These are phyloP conservation scores for Colaptes auratus DNA, from an alignment of 2,113 vertebrate species.

Conservation along the genomic window DNA sequence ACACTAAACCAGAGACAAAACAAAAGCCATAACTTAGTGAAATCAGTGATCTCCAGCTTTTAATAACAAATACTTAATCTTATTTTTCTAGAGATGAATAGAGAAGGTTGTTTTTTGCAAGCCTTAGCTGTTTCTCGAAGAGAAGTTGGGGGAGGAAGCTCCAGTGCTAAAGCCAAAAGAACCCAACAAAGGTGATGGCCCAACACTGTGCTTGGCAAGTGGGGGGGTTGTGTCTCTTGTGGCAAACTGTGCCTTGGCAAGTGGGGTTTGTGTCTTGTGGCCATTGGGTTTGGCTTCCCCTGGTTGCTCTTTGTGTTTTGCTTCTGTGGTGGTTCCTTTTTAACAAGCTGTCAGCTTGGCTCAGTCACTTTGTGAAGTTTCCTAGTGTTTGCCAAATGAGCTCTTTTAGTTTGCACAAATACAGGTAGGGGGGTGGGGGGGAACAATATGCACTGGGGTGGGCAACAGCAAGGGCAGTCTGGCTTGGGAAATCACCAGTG, in stretches of 20 bases:
- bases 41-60: conserved; percentile 79
- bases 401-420: conserved; percentile 43
- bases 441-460: not conserved
- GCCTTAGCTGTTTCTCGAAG: conserved; percentile 45
- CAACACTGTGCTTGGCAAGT: not conserved
- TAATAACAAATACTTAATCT: conserved; percentile 70
- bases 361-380: not conserved
- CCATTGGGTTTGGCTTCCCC: not conserved
- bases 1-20: conserved; percentile 27
- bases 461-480: not conserved
- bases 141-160: not conserved
- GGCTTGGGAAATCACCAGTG: not conserved
- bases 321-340: not conserved
- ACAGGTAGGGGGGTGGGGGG: not conserved
- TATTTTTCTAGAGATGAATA: conserved; percentile 74
- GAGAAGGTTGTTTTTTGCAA: conserved; percentile 46
- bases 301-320: not conserved
- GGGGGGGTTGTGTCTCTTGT: not conserved
- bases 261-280: not conserved
- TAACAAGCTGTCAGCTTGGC: not conserved
- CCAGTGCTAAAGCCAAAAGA: not conserved
- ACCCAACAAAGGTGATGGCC: not conserved
- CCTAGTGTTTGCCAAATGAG: conserved; percentile 60
- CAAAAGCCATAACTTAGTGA: conserved; percentile 81
- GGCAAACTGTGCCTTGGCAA: too few relatives aligned